Percentiles rank a stretch among this genome's conserved stretches.
phyloP scores from a whole-genome alignment of 2,797 vertebrate genomes.

The Melanogrammus aeglefinus region DNA sequence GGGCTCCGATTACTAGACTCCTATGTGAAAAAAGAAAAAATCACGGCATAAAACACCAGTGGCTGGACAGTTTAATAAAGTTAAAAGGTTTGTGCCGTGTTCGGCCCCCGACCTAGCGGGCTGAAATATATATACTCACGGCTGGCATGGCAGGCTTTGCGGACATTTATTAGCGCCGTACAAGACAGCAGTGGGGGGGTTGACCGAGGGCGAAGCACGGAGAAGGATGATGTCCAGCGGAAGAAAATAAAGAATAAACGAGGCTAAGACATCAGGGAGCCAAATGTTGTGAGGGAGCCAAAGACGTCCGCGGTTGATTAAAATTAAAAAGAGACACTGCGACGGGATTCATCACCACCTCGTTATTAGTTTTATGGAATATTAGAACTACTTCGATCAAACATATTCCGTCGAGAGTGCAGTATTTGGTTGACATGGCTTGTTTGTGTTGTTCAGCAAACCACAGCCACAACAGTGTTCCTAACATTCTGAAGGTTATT shows the following conservation, averaged over 20 bases:
- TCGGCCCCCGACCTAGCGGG: slow-evolving; percentile 20
- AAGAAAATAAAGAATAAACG: not conserved
- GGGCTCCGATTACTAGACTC: not conserved
- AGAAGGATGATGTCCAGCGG: not conserved
- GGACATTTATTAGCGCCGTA: slow-evolving; percentile 22
- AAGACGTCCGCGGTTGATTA: not conserved
- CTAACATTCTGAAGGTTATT: not conserved
- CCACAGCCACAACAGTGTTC: not conserved
- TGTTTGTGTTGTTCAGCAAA: not conserved
- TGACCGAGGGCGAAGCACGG: not conserved
- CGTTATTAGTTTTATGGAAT: not conserved
- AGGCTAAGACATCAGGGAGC: not conserved
- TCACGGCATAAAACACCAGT: slow-evolving; percentile 20
- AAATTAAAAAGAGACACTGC: not conserved
- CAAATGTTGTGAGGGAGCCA: not conserved
- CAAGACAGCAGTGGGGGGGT: not conserved
- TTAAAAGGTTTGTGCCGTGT: slow-evolving; percentile 39
- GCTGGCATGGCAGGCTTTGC: slow-evolving; percentile 7
- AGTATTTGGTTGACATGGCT: not conserved
- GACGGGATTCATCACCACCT: not conserved
- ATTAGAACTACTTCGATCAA: not conserved
- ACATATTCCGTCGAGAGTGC: not conserved
- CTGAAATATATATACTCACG: slow-evolving; percentile 25
- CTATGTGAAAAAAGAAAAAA: slow-evolving; percentile 11
- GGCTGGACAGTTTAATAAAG: slow-evolving; percentile 37